phyloP scores from a whole-genome alignment of 2,888 invertebrate genomes.

The Creontiades dilutus region DNA sequence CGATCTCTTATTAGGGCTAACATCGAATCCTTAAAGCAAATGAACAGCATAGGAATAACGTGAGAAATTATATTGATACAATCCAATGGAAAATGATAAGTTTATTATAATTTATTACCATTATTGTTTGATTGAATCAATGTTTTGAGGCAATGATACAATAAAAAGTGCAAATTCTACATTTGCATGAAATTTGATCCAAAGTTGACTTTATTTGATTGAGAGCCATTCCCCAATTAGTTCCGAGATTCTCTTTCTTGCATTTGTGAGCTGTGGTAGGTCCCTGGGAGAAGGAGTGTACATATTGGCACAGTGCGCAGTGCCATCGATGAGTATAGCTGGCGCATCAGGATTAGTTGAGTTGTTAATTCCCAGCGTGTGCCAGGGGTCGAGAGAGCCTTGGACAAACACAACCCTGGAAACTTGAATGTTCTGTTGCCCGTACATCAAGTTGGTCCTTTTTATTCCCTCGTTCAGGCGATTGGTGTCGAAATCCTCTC shows the following conservation, averaged over 20 bases:
- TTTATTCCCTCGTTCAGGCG: slow-evolving; percentile 83
- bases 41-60: too few species aligned
- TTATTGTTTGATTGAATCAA: too few species aligned
- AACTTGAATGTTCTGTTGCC: slow-evolving; percentile 85
- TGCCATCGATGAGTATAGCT: slow-evolving; percentile 89
- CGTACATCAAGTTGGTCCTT: slow-evolving; percentile 89
- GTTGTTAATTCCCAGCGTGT: slow-evolving; percentile 86
- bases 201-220: not conserved
- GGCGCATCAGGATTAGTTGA: slow-evolving; percentile 79
- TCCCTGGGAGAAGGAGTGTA: slow-evolving; percentile 87
- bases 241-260: slow-evolving; percentile 83
- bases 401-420: slow-evolving; percentile 91
- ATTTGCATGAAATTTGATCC: not conserved
- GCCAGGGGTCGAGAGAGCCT: slow-evolving; percentile 94
- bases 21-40: too few species aligned
- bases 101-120: too few species aligned
- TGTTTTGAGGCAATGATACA: too few species aligned
- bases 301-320: slow-evolving; percentile 97
- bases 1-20: too few species aligned
- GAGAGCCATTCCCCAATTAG: slow-evolving; percentile 82
- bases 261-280: slow-evolving; percentile 83
- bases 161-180: too few species aligned
- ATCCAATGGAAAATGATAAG: too few species aligned
- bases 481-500: slow-evolving; percentile 83
- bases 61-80: too few species aligned